Evolutionary conservation across 1,140 invertebrate genomes (phyloP), one percentile per base, ranked within the genome.

Genomic region (Watersipora subatra): DNA sequence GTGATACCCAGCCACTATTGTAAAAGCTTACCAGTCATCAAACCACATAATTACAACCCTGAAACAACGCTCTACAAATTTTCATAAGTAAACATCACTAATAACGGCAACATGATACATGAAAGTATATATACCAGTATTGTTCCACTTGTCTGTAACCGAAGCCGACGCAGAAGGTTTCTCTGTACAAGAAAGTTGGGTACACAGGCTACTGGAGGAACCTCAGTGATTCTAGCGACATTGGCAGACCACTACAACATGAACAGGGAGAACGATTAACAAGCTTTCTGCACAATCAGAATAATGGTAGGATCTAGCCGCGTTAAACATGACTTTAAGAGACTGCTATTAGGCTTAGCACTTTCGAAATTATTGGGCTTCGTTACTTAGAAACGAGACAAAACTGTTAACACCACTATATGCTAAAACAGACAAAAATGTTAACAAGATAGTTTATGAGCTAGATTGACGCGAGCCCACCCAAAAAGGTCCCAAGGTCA

Each of bases 111-210:
- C n/a, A n/a, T n/a, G n/a, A n/a, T n/a, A n/a, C n/a, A n/a, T n/a
- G n/a, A n/a, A n/a, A n/a, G n/a, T n/a, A n/a, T n/a, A n/a, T n/a
- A n/a, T 71, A 84, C 83, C 69, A 91, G 73, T 66, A 92, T 85
- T 55, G 88, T 88, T 17, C 90, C 91, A 25, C 89, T 89, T 20
- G 89, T 89, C 76, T 92, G 90, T 72, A 84, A 87, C 63, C 88
- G 86, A 69, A 82, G 79, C 20, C 89, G 89, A 62, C 84, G 84
- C 56, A 93, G 79, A 70, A 91, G 87, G 65, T 85, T 84, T 68
- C 80, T 81, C 74, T 92, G 88, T n/a, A 92, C 84, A 66, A 90
- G 77, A 64, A 83, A 84, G 74, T 91, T 90, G 57, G 90, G 90
- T 61, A 92, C 75, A 15, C 87, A 80, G n/a, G 86, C 83, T 25